These are phyloP conservation scores for Drosophila diplacantha DNA, from an alignment of 2,888 invertebrate species.

Conservation along the genomic window DNA sequence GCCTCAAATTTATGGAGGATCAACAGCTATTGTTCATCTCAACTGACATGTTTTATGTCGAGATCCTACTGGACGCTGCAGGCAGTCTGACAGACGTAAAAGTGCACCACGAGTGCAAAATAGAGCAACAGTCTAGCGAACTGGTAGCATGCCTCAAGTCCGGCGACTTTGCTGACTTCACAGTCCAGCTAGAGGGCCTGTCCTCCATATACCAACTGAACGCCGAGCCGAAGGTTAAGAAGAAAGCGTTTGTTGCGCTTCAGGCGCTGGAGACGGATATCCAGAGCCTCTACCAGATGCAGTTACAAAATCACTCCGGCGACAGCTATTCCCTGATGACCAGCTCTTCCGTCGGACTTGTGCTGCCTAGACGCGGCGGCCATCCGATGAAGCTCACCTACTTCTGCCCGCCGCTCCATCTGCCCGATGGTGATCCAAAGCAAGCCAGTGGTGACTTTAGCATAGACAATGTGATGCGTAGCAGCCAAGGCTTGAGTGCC, in stretches of 20 bases:
- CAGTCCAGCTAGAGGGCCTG: slow-evolving; percentile 93
- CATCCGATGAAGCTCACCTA: slow-evolving; percentile 96
- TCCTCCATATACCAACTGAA: slow-evolving; percentile 95
- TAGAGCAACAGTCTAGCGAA: slow-evolving; percentile 90
- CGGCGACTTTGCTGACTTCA: slow-evolving; percentile 94
- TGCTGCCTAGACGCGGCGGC: slow-evolving; percentile 90
- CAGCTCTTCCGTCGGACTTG: slow-evolving; percentile 92
- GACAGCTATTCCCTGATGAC: slow-evolving; percentile 84
- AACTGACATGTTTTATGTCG: slow-evolving; percentile 97
- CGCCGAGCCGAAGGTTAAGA: slow-evolving; percentile 93
- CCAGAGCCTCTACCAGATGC: slow-evolving; percentile 87
- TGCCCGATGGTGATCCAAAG: slow-evolving; percentile 45
- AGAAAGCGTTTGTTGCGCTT: slow-evolving; percentile 94
- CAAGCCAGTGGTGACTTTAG: slow-evolving; percentile 81
- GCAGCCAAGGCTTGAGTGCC: slow-evolving; percentile 87
- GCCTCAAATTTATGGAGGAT: slow-evolving; percentile 92
- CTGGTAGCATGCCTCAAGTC: slow-evolving; percentile 88
- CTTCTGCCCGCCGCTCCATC: slow-evolving; percentile 79
- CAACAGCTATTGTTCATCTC: slow-evolving; percentile 92
- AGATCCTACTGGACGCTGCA: slow-evolving; percentile 89
- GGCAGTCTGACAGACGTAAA: slow-evolving; percentile 93
- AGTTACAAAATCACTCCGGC: slow-evolving; percentile 86
- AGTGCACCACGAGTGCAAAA: slow-evolving; percentile 94
- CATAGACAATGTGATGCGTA: slow-evolving; percentile 69
- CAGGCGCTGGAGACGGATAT: slow-evolving; percentile 95